These are phyloP conservation scores for Habropoda laboriosa DNA, from an alignment of 1,140 invertebrate genomes.

Conservation along the genomic window DNA sequence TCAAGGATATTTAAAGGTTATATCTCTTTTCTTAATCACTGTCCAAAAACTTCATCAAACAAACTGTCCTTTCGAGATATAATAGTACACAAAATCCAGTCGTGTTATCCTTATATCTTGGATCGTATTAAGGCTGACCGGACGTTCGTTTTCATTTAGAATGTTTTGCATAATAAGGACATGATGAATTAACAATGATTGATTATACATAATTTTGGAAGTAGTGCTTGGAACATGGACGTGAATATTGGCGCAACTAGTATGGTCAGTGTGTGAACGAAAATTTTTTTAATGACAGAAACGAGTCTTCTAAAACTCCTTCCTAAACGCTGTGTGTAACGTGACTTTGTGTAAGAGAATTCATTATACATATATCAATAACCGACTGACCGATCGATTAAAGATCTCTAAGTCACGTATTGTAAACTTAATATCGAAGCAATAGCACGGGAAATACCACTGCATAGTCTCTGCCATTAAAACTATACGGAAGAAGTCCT, in stretches of 20 bases:
- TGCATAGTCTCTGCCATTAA: constrained; percentile 68
- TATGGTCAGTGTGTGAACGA: constrained; percentile 44
- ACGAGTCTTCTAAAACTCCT: constrained; percentile 17
- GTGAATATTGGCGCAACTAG: constrained; percentile 47
- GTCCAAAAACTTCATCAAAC: constrained; percentile 47
- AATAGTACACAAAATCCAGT: constrained; percentile 57
- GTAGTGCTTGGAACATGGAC: constrained; percentile 41
- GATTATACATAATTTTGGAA: constrained; percentile 39
- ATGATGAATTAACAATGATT: constrained; percentile 45
- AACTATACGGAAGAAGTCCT: constrained; percentile 65
- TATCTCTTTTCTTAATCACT: constrained; percentile 54
- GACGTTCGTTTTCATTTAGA: constrained; percentile 37
- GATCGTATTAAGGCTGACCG: constrained; percentile 49
- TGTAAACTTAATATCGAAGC: constrained; percentile 61
- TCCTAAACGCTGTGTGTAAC: neutral
- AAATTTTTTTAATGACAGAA: constrained; percentile 42
- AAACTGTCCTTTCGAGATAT: constrained; percentile 49
- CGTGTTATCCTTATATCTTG: constrained; percentile 45
- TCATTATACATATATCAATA: constrained; percentile 40
- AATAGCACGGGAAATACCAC: constrained; percentile 60
- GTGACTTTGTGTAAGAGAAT: constrained; percentile 12
- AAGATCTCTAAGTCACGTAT: constrained; percentile 30
- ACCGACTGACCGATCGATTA: constrained; percentile 32
- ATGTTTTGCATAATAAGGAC: constrained; percentile 43
- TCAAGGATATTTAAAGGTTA: constrained; percentile 61